Evolutionary conservation across 2,113 vertebrate species (phyloP).

Genomic region (Falcunculus frontatus): DNA sequence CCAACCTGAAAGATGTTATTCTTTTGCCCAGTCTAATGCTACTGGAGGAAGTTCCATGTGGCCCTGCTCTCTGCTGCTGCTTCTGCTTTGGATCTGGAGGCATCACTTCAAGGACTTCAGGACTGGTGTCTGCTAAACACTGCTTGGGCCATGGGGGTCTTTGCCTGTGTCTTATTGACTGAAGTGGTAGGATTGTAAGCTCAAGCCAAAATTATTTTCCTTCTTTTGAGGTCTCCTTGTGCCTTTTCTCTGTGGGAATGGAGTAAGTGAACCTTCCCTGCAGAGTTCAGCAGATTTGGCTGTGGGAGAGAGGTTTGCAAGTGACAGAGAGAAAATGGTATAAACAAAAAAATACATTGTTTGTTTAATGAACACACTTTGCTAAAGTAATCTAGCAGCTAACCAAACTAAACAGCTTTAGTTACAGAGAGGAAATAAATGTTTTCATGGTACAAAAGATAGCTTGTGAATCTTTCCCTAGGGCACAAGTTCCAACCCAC

Average conservation of each 20-base stretch:
- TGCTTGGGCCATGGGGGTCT: not conserved
- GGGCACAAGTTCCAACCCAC: not conserved
- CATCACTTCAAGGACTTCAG: not conserved
- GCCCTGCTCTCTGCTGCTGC: not conserved
- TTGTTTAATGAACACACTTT: not conserved
- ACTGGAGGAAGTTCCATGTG: not conserved
- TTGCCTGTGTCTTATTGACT: not conserved
- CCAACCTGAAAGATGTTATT: not conserved
- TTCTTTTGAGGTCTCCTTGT: not conserved
- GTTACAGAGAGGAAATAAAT: constrained; percentile 10
- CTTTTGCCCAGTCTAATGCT: not conserved
- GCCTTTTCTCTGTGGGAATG: not conserved
- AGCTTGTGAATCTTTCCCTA: not conserved
- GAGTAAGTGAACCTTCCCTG: not conserved
- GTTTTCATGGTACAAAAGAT: not conserved
- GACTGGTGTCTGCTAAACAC: not conserved
- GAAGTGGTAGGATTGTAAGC: not conserved
- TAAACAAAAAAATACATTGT: not conserved
- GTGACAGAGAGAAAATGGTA: not conserved
- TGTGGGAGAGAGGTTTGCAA: not conserved
- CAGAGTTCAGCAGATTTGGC: not conserved
- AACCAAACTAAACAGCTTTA: not conserved
- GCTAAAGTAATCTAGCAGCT: not conserved
- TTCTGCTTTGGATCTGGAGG: not conserved
- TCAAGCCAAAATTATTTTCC: not conserved